A percentile compares a stretch with the other conserved stretches of the same genome.
Conservation (phyloP, 1,140 invertebrate genomes). For the Muscidifurax raptorellus region DNA sequence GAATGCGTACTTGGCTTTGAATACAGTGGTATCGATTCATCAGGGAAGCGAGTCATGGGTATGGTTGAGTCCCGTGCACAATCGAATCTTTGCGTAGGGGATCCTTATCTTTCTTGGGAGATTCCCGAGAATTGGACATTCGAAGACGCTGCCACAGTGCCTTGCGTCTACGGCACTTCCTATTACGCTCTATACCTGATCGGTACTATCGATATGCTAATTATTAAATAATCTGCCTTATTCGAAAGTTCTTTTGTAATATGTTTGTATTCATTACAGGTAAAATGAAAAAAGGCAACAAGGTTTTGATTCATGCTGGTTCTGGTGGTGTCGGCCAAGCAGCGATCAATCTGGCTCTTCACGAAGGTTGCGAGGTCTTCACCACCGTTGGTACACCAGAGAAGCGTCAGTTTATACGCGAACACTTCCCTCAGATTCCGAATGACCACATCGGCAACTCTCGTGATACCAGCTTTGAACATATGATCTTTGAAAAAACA, state of each 20-base stretch:
- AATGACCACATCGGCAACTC: slow-evolving; percentile 86
- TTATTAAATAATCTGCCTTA: too few relatives aligned
- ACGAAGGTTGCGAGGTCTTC: slow-evolving; percentile 81
- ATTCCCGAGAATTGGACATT: slow-evolving; percentile 90
- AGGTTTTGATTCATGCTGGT: slow-evolving; percentile 85
- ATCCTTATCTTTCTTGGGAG: slow-evolving; percentile 82
- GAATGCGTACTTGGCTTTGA: slow-evolving; percentile 85
- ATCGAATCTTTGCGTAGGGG: slow-evolving; percentile 57
- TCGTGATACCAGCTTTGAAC: slow-evolving; percentile 82
- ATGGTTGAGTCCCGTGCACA: background rate
- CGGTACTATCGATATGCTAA: too few relatives aligned
- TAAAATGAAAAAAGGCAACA: slow-evolving; percentile 79
- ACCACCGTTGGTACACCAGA: slow-evolving; percentile 84
- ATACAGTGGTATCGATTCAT: slow-evolving; percentile 77
- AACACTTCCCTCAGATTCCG: slow-evolving; percentile 80
- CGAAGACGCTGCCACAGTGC: slow-evolving; percentile 91
- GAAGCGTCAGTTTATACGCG: slow-evolving; percentile 82
- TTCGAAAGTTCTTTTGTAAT: too few relatives aligned
- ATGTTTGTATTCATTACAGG: background rate
- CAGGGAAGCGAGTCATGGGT: slow-evolving; percentile 82
- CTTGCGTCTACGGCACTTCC: slow-evolving; percentile 89
- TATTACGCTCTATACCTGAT: slow-evolving; percentile 84
- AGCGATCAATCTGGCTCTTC: slow-evolving; percentile 83
- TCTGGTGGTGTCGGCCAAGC: slow-evolving; percentile 87
- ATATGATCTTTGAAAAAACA: slow-evolving; percentile 79